Evolutionary conservation across 2,113 vertebrate species (phyloP).

Genomic region (Candoia aspera): DNA sequence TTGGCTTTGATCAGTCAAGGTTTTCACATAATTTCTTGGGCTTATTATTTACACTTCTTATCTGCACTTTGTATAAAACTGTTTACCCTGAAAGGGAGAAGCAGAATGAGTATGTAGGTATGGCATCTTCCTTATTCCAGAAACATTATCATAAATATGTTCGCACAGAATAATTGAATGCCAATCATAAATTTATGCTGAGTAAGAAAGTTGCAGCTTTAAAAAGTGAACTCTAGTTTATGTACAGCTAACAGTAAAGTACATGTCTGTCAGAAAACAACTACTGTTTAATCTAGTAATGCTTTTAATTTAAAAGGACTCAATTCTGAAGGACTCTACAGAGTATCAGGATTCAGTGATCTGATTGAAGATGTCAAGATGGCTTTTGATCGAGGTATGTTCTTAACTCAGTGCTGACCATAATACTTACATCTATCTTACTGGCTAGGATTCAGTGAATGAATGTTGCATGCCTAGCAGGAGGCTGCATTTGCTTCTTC

Average conservation of each 20-base stretch:
- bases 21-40: neutral
- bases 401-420: constrained; percentile 9
- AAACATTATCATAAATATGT: constrained; percentile 39
- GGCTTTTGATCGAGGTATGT: constrained; percentile 94
- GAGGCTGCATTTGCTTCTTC: neutral
- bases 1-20: neutral
- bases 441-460: neutral
- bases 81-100: neutral
- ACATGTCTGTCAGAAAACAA: constrained; percentile 17
- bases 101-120: neutral
- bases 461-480: neutral
- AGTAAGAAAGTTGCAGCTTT: constrained; percentile 50
- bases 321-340: constrained; percentile 96
- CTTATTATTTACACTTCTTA: neutral
- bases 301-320: constrained; percentile 79
- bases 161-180: constrained; percentile 45
- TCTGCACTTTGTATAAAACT: neutral
- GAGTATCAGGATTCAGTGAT: constrained; percentile 98
- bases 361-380: constrained; percentile 98
- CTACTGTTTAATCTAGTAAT: constrained; percentile 18
- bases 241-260: constrained; percentile 31
- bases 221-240: constrained; percentile 35
- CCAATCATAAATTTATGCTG: constrained; percentile 54
- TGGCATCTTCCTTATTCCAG: constrained; percentile 46
- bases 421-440: neutral